These are phyloP conservation scores for Pteromalus puparum DNA, from an alignment of 1,140 invertebrate species.

Conservation along the genomic window DNA sequence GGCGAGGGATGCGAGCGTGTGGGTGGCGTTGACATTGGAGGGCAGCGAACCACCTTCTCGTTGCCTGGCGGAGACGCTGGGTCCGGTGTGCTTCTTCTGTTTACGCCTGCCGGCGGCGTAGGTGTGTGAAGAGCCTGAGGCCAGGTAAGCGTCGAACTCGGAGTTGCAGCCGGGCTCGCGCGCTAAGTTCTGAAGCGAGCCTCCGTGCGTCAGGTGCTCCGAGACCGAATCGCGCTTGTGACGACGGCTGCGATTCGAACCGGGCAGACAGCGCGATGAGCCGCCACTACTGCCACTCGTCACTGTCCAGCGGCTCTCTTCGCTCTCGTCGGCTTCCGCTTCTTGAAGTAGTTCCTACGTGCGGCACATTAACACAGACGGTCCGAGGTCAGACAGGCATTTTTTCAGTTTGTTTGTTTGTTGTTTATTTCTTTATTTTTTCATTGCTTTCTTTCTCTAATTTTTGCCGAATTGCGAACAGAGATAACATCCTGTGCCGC, in stretches of 20 bases:
- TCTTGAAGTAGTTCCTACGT: constrained; percentile 77
- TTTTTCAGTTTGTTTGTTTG: background rate
- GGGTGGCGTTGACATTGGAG: constrained; percentile 77
- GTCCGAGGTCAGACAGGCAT: background rate
- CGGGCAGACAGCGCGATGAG: constrained; percentile 55
- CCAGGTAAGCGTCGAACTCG: constrained; percentile 70
- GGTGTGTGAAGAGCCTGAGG: constrained; percentile 68
- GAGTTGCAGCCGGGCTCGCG: constrained; percentile 66
- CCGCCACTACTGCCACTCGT: constrained; percentile 55
- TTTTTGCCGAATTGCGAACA: background rate
- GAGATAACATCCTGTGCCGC: background rate
- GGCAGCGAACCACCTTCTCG: constrained; percentile 81
- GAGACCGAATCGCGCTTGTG: constrained; percentile 73
- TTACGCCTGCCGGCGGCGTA: constrained; percentile 66
- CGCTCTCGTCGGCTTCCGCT: constrained; percentile 78
- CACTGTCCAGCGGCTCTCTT: constrained; percentile 69
- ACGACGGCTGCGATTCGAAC: constrained; percentile 69
- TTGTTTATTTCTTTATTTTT: background rate
- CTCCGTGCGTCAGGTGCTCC: constrained; percentile 76
- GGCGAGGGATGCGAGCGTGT: constrained; percentile 69
- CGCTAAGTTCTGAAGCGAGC: constrained; percentile 78
- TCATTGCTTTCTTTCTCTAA: background rate
- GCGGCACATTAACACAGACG: constrained; percentile 25
- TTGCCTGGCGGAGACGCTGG: constrained; percentile 79
- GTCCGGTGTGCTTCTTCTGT: constrained; percentile 66